Evolutionary conservation across 2,888 invertebrate species (phyloP).

Genomic region (Lacanobia wlatinum): DNA sequence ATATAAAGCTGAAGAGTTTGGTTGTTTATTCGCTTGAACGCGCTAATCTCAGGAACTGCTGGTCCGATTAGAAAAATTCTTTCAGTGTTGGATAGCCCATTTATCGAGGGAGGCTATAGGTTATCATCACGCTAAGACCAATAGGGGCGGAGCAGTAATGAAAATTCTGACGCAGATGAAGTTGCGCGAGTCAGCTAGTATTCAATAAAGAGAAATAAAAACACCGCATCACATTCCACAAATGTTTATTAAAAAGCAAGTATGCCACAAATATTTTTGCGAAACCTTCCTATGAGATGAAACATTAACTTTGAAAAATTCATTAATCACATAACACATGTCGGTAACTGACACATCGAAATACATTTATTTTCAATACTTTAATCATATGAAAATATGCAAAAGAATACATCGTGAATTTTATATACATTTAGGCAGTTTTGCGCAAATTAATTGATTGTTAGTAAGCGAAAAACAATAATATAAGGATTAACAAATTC

Average conservation of each 20-base stretch:
- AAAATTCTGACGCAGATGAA: no score
- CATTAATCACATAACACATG: slow-evolving; percentile 47
- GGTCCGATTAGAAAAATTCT: no score
- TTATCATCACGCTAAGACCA: no score
- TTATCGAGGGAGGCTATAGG: no score
- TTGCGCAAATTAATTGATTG: slow-evolving; percentile 28
- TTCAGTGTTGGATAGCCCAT: no score
- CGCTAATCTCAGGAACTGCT: no score
- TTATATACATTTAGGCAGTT: slow-evolving; percentile 58
- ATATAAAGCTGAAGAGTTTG: no score
- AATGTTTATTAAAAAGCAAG: slow-evolving; percentile 67
- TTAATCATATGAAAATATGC: slow-evolving; percentile 41
- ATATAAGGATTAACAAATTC: slow-evolving; percentile 40
- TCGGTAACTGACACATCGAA: slow-evolving; percentile 41
- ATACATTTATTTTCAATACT: slow-evolving; percentile 51
- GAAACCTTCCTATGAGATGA: slow-evolving; percentile 53
- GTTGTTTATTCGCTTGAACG: no score
- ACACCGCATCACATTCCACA: slow-evolving; percentile 62
- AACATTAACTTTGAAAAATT: slow-evolving; percentile 45
- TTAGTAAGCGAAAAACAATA: slow-evolving; percentile 58
- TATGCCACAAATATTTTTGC: slow-evolving; percentile 60
- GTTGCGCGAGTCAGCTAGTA: not conserved
- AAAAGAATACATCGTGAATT: slow-evolving; percentile 48
- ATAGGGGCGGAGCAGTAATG: no score
- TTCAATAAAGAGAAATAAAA: slow-evolving; percentile 24